Percentiles rank a stretch among this genome's conserved stretches.
Evolutionary conservation across 1,140 invertebrate species (phyloP).

Genomic region (Sinonovacula constricta): DNA sequence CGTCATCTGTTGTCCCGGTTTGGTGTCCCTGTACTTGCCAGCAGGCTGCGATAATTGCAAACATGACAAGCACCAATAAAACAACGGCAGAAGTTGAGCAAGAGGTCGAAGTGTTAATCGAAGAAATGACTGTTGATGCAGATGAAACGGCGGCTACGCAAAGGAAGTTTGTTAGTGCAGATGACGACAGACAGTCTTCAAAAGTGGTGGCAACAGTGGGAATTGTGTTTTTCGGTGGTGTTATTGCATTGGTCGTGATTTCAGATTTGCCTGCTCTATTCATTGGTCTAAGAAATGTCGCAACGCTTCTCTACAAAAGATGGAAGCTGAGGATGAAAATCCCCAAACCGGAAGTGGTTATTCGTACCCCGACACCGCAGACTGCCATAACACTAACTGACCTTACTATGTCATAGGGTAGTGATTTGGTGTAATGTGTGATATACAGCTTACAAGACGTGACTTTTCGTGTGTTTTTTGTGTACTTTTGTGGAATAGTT

Average conservation of each 20-base stretch:
- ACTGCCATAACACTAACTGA: too few relatives aligned
- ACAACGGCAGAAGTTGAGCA: constrained; percentile 20
- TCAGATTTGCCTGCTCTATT: constrained; percentile 36
- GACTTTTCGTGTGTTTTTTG: too few relatives aligned
- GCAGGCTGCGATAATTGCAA: constrained; percentile 3
- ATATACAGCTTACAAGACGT: too few relatives aligned
- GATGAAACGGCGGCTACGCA: constrained; percentile 2
- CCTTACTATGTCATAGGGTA: too few relatives aligned
- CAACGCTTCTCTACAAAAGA: too few relatives aligned
- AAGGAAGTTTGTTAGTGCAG: constrained; percentile 16
- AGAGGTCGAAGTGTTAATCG: not conserved
- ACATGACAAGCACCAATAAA: constrained; percentile 26
- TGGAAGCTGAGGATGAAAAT: too few relatives aligned
- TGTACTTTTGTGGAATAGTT: too few relatives aligned
- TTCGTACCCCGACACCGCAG: too few relatives aligned
- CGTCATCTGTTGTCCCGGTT: constrained; percentile 17
- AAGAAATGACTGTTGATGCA: constrained; percentile 20
- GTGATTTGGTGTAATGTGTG: too few relatives aligned
- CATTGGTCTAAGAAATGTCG: too few relatives aligned
- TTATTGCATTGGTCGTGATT: not conserved
- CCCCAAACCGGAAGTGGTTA: too few relatives aligned
- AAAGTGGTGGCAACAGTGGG: constrained; percentile 25
- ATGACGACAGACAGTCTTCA: constrained; percentile 19
- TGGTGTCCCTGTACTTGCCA: constrained; percentile 28
- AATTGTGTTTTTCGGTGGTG: not conserved